Base-by-base conservation (phyloP, 1,140 invertebrate species). In the Eueides isabella region DNA sequence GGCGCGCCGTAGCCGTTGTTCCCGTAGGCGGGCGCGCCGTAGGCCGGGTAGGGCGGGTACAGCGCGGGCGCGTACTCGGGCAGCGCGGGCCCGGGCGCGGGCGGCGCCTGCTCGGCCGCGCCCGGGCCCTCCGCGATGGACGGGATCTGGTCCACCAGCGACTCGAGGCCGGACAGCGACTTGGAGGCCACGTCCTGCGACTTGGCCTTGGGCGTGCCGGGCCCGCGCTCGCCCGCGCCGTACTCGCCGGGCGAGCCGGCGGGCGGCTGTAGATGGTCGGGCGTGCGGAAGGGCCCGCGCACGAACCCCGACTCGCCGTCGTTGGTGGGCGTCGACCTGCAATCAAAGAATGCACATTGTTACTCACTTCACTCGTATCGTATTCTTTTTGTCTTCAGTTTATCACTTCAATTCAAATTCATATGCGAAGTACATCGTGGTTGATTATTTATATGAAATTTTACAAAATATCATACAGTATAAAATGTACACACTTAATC, bases 111-210 rank as follows among this genome's bases (percentile, higher is more conserved):
- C 76, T 71, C 67, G 76, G 64, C 76, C 35, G 76, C 76, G 63
- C 73, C 73, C 38, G 74, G 78, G 16, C 91, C 95, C 71, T 97
- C 97, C 61, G 96, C 95, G 88, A 98, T 97, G 80, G 97, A 97
- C 7, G 97, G 97, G 87, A 98, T 98, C 94, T 98, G 97, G 93
- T 98, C 97, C 26, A 98, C 97, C 11, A 98, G 92, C 19, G 97
- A 98, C 90, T 98, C 97, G 5, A 98, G 93, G 38, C 97, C 97
- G 9, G 97, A 98, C n/a, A 98, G 92, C 83, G 97, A 97, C 88
- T 98, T 98, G 1, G 97, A 96, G 3, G 97, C 95, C 2, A 98
- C 96, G 90, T 98, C 97, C 80, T 97, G 95, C 30, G 93, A 72
- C 77, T 93, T 94, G 29, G 90, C 78, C 85, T 94, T 89, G 73